A percentile compares a stretch with the other conserved stretches of the same genome.
Evolutionary conservation across 2,113 vertebrate genomes (phyloP).

Genomic region (Gracilinanus agilis): DNA sequence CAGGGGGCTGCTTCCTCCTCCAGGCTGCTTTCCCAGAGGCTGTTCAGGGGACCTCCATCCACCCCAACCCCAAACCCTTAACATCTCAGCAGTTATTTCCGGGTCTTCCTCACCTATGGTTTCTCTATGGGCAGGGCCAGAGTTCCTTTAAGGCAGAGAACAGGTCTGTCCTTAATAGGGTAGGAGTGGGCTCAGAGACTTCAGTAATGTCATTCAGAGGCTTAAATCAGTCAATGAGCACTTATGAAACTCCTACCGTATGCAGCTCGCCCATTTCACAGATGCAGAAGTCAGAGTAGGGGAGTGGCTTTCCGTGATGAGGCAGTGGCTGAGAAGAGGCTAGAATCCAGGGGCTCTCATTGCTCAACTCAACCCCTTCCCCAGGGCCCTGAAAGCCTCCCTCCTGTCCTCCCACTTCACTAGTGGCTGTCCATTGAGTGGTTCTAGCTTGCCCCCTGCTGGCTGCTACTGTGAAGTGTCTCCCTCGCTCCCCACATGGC

Average conservation of each 20-base stretch:
- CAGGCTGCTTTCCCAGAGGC: not conserved
- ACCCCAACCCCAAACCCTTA: no score
- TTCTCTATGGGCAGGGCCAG: not conserved
- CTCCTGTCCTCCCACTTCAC: not conserved
- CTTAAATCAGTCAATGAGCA: not conserved
- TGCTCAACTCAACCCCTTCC: not conserved
- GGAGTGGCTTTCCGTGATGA: not conserved
- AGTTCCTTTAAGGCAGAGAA: not conserved
- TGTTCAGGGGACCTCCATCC: not conserved
- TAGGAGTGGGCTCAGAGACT: not conserved
- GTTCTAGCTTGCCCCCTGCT: conserved; percentile 60
- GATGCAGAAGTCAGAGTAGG: not conserved
- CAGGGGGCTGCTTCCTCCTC: not conserved
- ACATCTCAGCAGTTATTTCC: not conserved
- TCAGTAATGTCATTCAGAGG: not conserved
- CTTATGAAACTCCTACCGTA: not conserved
- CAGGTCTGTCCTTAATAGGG: not conserved
- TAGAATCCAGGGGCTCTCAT: not conserved
- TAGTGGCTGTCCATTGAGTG: not conserved
- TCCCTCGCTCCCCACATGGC: not conserved
- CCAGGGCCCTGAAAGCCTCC: not conserved
- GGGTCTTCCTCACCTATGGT: not conserved
- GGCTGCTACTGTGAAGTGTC: conserved; percentile 11
- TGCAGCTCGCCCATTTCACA: not conserved
- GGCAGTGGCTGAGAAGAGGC: not conserved